A percentile compares a stretch with the other conserved stretches of the same genome.
Evolutionary conservation across 2,113 vertebrate genomes (phyloP).

Genomic region (Okapia johnstoni): DNA sequence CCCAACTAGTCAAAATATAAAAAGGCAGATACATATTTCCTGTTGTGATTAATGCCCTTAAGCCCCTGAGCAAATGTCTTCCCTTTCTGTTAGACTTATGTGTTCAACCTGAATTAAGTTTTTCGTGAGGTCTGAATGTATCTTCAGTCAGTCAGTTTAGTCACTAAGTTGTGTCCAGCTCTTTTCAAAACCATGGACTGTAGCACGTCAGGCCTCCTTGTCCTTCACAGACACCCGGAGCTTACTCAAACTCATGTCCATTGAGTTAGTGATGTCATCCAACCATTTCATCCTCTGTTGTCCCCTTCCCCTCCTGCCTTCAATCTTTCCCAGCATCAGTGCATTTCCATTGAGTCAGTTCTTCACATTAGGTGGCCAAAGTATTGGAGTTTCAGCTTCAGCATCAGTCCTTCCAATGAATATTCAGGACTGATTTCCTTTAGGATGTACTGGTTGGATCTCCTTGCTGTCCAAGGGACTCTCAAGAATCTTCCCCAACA

Average conservation of each 20-base stretch:
- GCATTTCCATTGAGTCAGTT: neutral
- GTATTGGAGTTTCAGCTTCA: neutral
- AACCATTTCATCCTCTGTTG: rapidly evolving
- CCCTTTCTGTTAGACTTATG: neutral
- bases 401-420: neutral
- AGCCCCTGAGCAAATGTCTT: neutral
- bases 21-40: neutral
- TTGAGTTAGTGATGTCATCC: no score
- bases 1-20: neutral
- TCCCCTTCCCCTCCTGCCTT: neutral
- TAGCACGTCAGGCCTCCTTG: neutral
- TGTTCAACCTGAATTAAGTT: neutral
- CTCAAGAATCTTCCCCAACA: neutral
- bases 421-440: neutral
- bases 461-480: neutral
- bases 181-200: neutral
- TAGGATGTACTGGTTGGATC: neutral
- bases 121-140: neutral
- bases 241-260: no score
- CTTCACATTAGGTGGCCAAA: neutral
- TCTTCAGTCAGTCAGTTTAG: neutral
- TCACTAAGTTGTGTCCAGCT: neutral
- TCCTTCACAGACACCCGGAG: no score
- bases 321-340: neutral
- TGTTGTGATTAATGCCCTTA: neutral